Conservation (phyloP, 2,113 vertebrate genomes). For the Reinhardtius hippoglossoides region DNA sequence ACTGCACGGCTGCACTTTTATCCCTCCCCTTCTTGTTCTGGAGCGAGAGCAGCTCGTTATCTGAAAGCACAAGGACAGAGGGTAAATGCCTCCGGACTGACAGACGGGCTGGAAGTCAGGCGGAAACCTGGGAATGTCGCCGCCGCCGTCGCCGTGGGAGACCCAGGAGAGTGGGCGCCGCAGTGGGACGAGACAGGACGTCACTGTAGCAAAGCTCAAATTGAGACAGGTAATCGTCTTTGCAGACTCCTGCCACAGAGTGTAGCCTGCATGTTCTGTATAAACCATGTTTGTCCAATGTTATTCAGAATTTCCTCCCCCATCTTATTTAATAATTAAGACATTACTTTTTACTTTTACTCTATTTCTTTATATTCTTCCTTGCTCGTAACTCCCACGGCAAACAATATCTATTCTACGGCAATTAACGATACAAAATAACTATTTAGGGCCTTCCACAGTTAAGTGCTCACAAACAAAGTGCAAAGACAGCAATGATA, state of each 20-base stretch:
- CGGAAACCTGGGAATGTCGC: background rate
- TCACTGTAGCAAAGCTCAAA: constrained; percentile 63
- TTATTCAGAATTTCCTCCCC: too few relatives aligned
- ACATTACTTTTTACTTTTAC: too few relatives aligned
- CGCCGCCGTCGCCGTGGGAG: background rate
- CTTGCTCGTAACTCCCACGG: too few relatives aligned
- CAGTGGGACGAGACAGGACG: background rate
- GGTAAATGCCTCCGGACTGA: accelerated
- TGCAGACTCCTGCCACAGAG: constrained; percentile 65
- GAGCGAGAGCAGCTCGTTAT: constrained; percentile 89
- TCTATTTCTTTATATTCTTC: too few relatives aligned
- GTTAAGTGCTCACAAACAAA: too few relatives aligned
- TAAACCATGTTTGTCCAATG: background rate
- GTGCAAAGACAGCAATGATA: too few relatives aligned
- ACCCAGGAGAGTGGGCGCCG: background rate
- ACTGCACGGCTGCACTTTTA: constrained; percentile 88
- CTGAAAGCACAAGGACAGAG: constrained; percentile 68
- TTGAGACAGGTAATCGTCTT: constrained; percentile 64
- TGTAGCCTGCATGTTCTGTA: constrained; percentile 38
- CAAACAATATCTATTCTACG: too few relatives aligned
- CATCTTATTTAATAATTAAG: too few relatives aligned
- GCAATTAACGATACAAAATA: too few relatives aligned
- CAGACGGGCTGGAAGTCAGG: accelerated
- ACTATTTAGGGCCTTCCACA: too few relatives aligned
- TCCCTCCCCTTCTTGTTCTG: constrained; percentile 84